These are phyloP conservation scores for Herminia tarsipennalis DNA, from an alignment of 2,888 invertebrate genomes.

Conservation along the genomic window DNA sequence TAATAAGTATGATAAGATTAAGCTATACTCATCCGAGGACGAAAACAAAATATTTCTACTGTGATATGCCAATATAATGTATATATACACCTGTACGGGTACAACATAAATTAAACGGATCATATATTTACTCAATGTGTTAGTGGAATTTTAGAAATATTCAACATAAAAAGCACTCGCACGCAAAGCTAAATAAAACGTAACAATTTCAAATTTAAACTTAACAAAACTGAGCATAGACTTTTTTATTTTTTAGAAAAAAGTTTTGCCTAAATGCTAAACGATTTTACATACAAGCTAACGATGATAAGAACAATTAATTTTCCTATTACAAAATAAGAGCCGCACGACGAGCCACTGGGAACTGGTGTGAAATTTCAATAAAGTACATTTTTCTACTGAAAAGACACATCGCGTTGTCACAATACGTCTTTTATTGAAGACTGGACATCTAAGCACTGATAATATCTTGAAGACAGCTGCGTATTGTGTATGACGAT, in stretches of 20 bases:
- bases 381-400: slow-evolving; percentile 3
- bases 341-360: slow-evolving; percentile 27
- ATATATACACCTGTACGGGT: slow-evolving; percentile 71
- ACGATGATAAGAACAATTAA: slow-evolving; percentile 44
- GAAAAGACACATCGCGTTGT: neutral
- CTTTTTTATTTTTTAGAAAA: neutral
- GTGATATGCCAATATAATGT: slow-evolving; percentile 76
- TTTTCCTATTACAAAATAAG: slow-evolving; percentile 44
- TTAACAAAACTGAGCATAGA: slow-evolving; percentile 9
- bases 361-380: slow-evolving; percentile 10
- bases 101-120: slow-evolving; percentile 36
- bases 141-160: slow-evolving; percentile 1
- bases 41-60: slow-evolving; percentile 43
- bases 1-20: slow-evolving; percentile 31
- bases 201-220: neutral
- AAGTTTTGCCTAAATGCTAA: slow-evolving; percentile 31
- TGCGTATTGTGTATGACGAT: neutral
- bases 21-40: slow-evolving; percentile 36
- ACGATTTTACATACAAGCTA: slow-evolving; percentile 52
- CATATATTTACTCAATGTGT: slow-evolving; percentile 25
- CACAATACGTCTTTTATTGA: neutral
- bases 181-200: slow-evolving; percentile 4
- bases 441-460: neutral
- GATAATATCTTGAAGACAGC: neutral
- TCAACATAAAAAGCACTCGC: slow-evolving; percentile 1